Base-by-base conservation (phyloP, 2,797 vertebrate species). In the Poeciliopsis paucimaculata region DNA sequence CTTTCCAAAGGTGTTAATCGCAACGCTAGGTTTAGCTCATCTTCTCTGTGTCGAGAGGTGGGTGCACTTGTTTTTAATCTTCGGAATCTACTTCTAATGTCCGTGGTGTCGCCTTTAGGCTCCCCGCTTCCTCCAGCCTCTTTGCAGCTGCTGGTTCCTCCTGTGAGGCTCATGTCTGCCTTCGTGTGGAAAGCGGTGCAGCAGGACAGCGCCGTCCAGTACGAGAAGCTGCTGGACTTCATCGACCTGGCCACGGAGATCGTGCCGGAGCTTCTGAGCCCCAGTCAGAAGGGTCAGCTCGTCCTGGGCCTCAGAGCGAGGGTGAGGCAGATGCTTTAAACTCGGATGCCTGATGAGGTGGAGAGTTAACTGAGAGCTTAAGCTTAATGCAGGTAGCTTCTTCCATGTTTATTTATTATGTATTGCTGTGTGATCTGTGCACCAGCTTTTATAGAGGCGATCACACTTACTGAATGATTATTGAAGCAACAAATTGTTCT, bases 161-260 rank as follows among this genome's bases (percentile, higher is more conserved):
- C 93, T 0, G 72, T 95, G 36, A 90, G 93, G 1, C 87, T 95
- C 0, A 84, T 94, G 82, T 92, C 95, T 5, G 94, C 93, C 1
- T 92, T 93, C 76, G 57, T 94, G 43, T 94, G 92, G 92, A 88
- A 78, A 5, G 71, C 84, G 0, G 70, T 85, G 0, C 91, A 93
- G 83, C 87, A 90, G 82, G 86, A 77, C 62, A 84, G 60, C 5
- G 94, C 94, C 12, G 55, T 82, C 84, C 90, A 94, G 66, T 95
- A 93, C 1, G 93, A 92, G 75, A 91, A 92, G 81, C 77, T 94
- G 76, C 83, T 91, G 72, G 93, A 94, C 76, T 94, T 95, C 76
- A 89, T 95, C 73, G 73, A 81, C 0, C 10, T 94, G 86, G 86
- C 83, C 51, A 92, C 91, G 31, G 91, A 94, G 72, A 70, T 91